Percentiles rank a stretch among this genome's conserved stretches.
These are phyloP conservation scores for Hymenopus coronatus DNA, from an alignment of 2,888 invertebrate genomes.

Conservation along the genomic window DNA sequence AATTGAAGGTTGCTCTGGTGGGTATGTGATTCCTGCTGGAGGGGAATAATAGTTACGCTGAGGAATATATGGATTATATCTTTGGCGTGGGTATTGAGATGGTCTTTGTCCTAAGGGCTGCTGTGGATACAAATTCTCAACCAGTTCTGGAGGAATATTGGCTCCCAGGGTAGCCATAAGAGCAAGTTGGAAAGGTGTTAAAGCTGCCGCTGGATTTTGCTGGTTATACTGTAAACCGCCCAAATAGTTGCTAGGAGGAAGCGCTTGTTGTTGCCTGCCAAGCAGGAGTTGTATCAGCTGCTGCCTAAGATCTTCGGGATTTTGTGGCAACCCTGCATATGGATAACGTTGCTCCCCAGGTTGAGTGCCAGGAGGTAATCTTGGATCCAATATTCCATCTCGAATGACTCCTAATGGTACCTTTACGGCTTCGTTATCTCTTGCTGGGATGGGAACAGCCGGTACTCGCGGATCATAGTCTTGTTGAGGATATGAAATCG, in stretches of 20 bases:
- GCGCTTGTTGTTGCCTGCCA: neutral
- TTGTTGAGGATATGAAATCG: constrained; percentile 11
- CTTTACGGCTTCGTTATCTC: neutral
- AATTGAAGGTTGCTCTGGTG: neutral
- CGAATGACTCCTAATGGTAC: neutral
- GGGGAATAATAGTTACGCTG: neutral
- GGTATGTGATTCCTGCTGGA: neutral
- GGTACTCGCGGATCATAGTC: neutral
- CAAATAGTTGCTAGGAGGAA: neutral
- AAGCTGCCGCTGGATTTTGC: neutral
- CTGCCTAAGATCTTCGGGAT: constrained; percentile 1
- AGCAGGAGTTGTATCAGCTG: constrained; percentile 21
- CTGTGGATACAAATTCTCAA: constrained; percentile 21
- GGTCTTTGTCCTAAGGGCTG: neutral
- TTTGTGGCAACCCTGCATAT: neutral
- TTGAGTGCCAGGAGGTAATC: neutral
- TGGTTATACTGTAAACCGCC: neutral
- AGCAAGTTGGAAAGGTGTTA: constrained; percentile 29
- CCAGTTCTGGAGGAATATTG: constrained; percentile 28
- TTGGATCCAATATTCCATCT: constrained; percentile 3
- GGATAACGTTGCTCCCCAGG: neutral
- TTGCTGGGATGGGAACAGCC: neutral
- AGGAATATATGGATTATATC: neutral
- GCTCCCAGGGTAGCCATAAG: constrained; percentile 28
- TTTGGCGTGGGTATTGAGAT: neutral